Evolutionary conservation across 2,888 invertebrate genomes (phyloP).

Genomic region (Tipula helvola): DNA sequence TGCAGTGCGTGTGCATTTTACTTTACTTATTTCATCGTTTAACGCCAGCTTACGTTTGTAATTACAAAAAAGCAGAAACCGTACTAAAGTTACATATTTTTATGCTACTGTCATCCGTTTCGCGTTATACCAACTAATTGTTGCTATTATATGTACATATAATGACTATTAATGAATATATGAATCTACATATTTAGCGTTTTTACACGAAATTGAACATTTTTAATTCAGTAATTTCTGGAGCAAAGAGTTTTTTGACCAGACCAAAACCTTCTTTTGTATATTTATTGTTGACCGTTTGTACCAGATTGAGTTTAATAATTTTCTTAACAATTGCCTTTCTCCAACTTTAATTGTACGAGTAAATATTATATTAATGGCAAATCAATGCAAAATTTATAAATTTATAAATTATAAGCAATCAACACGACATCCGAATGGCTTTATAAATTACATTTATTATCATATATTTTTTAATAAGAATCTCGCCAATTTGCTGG

Average conservation of each 20-base stretch:
- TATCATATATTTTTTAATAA: background rate
- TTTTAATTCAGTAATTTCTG: background rate
- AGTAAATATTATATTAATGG: background rate
- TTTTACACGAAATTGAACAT: background rate
- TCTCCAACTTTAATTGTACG: background rate
- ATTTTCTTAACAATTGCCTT: background rate
- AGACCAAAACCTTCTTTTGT: background rate
- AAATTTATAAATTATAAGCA: background rate
- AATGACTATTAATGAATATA: background rate
- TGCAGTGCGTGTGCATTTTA: background rate
- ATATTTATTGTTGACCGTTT: background rate
- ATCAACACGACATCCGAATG: background rate
- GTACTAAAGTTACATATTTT: background rate
- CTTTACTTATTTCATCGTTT: background rate
- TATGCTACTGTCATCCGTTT: background rate
- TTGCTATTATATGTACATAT: background rate
- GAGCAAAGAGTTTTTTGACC: background rate
- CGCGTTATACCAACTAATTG: background rate
- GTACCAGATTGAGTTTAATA: too few species aligned
- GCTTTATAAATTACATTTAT: background rate
- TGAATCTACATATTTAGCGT: background rate
- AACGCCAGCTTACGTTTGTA: background rate
- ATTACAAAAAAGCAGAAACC: background rate
- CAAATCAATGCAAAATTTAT: background rate
- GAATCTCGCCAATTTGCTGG: background rate